Base-by-base conservation (phyloP, 2,797 vertebrate genomes). In the Artibeus jamaicensis region DNA sequence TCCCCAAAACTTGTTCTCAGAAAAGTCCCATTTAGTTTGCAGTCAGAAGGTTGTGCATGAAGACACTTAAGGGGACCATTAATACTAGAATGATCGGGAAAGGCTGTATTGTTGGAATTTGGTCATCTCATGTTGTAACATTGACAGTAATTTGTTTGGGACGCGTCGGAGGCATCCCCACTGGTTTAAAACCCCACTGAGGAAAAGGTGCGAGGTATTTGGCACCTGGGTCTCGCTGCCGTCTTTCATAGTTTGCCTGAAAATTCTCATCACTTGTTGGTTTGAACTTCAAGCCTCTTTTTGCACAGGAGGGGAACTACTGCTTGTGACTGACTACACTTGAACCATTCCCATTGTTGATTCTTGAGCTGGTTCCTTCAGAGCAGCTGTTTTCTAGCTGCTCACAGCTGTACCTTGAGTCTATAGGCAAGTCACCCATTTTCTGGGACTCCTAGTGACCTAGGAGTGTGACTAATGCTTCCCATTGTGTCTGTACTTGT, bases 51-150 rank as follows among this genome's bases (percentile, higher is more conserved):
- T 32, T 70, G 9, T 79, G 91, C 59, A 68, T 59, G 91, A 93
- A 62, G 55, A 85, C 14, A 67, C 71, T 44, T 29, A 48, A 39
- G 39, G 39, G 39, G 44, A 74, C 9, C 37, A 46, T 65, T 81
- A 94, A 94, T 9, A 86, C 26, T 44, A 24, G 39, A 85, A 89
- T 91, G 59, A 92, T 86, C 67, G 53, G 88, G 88, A 88, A 88
- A 85, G 14, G 18, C 42, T 42, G 18, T 57, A 22, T 62, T 85
- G 85, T 44, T 77, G 82, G 77, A 77, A 78, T 78, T 57, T 91
- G 77, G 15, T 93, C 84, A 79, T 81, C 42, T 79, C 53, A 44
- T 71, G 5, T 67, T 48, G 9, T 32, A 48, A 79, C 19, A 79
- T 59, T 59, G 67, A 87, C 85, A 37, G 32, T 48, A 68, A 82